Base-by-base conservation (phyloP, 2,113 vertebrate genomes). In the Poicephalus gulielmi region DNA sequence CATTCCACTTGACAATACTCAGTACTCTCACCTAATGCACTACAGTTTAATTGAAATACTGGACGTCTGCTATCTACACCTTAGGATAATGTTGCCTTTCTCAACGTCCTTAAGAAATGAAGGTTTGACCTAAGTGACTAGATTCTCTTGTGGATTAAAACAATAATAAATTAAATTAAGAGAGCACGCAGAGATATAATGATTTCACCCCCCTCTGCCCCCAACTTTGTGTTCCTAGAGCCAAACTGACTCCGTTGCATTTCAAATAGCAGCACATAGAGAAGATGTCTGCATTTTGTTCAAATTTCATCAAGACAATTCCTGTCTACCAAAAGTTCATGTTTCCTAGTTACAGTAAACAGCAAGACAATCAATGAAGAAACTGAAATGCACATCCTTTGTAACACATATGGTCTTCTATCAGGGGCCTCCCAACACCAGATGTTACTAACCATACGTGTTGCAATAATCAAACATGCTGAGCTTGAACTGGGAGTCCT, bases 261-360 rank as follows among this genome's bases (percentile, higher is more conserved):
- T 68, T 78, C 71, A 53, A 71, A 55, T 14, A 63, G 4, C 35
- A 85, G 33, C 52, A 83, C 52, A n/a, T 19, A 71, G 63, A 60
- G 23, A 39, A 8, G 31, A 81, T 13, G 17, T 18, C 17, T 63
- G 35, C 2, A 2, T 52, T 90, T 90, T 60, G n/a, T 15, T 80
- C 62, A 76, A 88, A 69, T 35, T 68, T 82, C 23, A 28, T 43
- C 77, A 85, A 83, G 15, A 10, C 47, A 88, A 90, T 86, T 83
- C 39, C 83, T 89, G 49, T 88, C 76, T 90, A 60, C 39, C 47
- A 17, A 17, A 69, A 44, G 50, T 57, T 67, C 25, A 1, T 33
- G 86, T 90, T 94, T 90, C 57, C 77, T 79, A 87, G 93, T 57
- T 78, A 83, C 60, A 79, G 74, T 79, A 94, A 91, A 78, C 62